Base-by-base conservation (phyloP, 2,797 vertebrate genomes). In the Lepilemur septentrionalis region DNA sequence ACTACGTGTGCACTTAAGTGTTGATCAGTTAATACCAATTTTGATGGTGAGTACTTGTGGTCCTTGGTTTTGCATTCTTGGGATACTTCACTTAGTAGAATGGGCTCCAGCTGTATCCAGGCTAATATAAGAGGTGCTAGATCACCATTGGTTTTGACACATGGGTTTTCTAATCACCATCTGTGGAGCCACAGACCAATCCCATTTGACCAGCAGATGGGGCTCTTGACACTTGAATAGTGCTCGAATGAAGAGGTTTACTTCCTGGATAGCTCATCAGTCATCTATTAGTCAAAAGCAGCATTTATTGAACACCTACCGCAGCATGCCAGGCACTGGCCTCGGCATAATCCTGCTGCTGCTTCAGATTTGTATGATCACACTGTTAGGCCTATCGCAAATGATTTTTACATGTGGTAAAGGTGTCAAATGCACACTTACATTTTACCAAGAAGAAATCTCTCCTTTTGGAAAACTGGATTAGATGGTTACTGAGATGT, bases 151-250 rank as follows among this genome's bases (percentile, higher is more conserved):
- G 12, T 48, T 48, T 48, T 48, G 15, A 50, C 50, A 55, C 52
- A 0, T 5, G 5, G 12, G 35, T 86, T 79, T 95, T 94, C 18
- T n/a, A 4, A 63, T 30, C 52, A 48, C 30, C 13, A 5, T 76
- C 43, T 85, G 6, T 4, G 48, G 84, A 22, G 23, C 67, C 69
- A n/a, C 7, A 5, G 13, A 48, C 46, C 61, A 65, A 35, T 75
- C 65, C n/a, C 59, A 1, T 50, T 23, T 76, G 69, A 48, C 95
- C 96, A 96, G 97, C 94, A 97, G 97, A 83, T 79, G 95, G 96
- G 1, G 91, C 85, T 50, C 52, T 95, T 94, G 95, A 23, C 55
- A 89, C 52, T 7, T 1, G n/a, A 94, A 86, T 50, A 81, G 46
- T 23, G 48, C n/a, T 78, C 43, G 17, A 3, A 52, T 52, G 35